Evolutionary conservation across 2,797 vertebrate genomes (phyloP).

Genomic region (Cygnus olor): DNA sequence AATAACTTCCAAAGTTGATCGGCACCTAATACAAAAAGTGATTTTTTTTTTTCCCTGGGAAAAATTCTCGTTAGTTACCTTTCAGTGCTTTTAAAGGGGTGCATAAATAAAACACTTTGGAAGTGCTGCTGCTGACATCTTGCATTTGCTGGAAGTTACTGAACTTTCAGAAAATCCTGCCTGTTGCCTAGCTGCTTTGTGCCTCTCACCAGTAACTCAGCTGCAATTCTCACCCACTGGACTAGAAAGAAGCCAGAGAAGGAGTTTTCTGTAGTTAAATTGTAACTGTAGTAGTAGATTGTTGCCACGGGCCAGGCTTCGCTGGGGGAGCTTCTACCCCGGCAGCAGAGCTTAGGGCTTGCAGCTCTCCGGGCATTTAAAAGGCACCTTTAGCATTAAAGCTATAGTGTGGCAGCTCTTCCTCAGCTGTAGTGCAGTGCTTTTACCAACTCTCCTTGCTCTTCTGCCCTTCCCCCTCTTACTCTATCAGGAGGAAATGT

Average conservation of each 20-base stretch:
- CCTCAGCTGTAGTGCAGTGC: neutral
- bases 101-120: neutral
- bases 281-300: neutral
- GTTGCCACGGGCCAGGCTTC: neutral
- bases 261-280: constrained; percentile 13
- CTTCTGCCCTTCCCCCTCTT: neutral
- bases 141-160: neutral
- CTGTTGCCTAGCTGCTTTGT: fast-evolving
- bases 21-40: neutral
- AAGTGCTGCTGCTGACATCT: neutral
- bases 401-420: neutral
- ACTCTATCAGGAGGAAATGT: constrained; percentile 3
- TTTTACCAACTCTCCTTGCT: neutral
- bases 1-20: neutral
- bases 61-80: neutral
- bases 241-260: neutral
- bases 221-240: neutral
- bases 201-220: neutral
- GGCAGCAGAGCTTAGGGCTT: fast-evolving
- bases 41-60: neutral
- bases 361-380: fast-evolving
- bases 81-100: neutral
- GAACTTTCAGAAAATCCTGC: neutral
- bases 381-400: neutral
- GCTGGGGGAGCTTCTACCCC: neutral